Conservation (phyloP, 2,797 vertebrate species). For the Rhabdomys pumilio region DNA sequence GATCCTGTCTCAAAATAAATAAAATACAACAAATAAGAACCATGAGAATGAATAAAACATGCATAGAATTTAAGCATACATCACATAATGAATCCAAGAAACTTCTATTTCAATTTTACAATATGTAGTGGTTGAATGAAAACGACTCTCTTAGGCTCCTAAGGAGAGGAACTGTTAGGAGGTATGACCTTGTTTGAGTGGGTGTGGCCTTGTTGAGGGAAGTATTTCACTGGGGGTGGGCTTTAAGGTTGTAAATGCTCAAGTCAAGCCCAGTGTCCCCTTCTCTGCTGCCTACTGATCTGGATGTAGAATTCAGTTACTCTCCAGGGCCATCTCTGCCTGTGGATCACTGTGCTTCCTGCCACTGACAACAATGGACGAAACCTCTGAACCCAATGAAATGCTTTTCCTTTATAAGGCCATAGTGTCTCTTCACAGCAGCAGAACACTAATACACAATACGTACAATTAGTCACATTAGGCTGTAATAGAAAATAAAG, state of each 20-base stretch:
- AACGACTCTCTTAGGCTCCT: neutral
- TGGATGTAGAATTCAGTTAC: neutral
- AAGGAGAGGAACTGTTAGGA: neutral
- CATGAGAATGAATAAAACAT: slow-evolving; percentile 6
- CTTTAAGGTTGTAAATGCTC: neutral
- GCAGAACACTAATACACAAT: neutral
- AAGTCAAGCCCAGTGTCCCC: neutral
- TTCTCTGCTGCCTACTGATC: neutral
- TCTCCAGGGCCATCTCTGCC: neutral
- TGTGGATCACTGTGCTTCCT: neutral
- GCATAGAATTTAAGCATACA: neutral
- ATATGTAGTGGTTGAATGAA: neutral
- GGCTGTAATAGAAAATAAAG: slow-evolving; percentile 28
- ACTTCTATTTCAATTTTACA: slow-evolving; percentile 50
- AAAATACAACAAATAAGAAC: neutral
- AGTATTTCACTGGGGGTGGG: neutral
- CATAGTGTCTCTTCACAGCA: neutral
- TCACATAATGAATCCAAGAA: neutral
- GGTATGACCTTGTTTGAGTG: neutral
- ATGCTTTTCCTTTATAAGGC: neutral
- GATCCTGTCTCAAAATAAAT: neutral
- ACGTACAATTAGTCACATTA: neutral
- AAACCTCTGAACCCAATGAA: too few species aligned
- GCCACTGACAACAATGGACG: neutral
- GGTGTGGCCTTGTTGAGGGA: neutral